Conservation (phyloP, 2,113 vertebrate genomes). For the Cyanoramphus novaezelandiae region DNA sequence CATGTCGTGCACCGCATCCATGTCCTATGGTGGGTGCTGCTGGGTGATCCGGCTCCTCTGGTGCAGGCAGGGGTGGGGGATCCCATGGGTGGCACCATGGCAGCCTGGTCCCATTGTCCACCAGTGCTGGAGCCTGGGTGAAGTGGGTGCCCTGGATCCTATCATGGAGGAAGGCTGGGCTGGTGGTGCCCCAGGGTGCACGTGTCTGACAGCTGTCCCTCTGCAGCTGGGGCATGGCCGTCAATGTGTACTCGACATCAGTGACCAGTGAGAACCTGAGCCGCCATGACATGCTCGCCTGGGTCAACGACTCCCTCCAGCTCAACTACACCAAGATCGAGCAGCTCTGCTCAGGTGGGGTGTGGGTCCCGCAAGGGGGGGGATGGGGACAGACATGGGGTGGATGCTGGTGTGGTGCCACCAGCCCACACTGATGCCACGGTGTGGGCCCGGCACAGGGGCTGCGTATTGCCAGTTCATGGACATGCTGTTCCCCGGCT, state of each 20-base stretch:
- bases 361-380: too few species aligned
- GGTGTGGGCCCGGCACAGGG: constrained; percentile 68
- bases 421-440: not conserved
- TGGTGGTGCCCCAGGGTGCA: not conserved
- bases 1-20: not conserved
- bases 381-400: accelerated
- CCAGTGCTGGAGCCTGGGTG: not conserved
- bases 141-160: accelerated
- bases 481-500: constrained; percentile 98
- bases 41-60: not conserved
- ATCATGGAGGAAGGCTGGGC: accelerated
- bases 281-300: constrained; percentile 96
- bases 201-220: not conserved
- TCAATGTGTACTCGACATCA: constrained; percentile 96
- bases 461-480: constrained; percentile 98
- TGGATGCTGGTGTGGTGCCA: accelerated
- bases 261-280: constrained; percentile 96
- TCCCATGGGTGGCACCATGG: accelerated
- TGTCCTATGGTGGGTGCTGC: not conserved
- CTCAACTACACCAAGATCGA: constrained; percentile 95
- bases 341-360: constrained; percentile 92
- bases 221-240: constrained; percentile 90
- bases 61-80: not conserved
- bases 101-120: not conserved
- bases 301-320: constrained; percentile 96